These are phyloP conservation scores for Cinara cedri DNA, from an alignment of 2,888 invertebrate genomes.

Conservation along the genomic window DNA sequence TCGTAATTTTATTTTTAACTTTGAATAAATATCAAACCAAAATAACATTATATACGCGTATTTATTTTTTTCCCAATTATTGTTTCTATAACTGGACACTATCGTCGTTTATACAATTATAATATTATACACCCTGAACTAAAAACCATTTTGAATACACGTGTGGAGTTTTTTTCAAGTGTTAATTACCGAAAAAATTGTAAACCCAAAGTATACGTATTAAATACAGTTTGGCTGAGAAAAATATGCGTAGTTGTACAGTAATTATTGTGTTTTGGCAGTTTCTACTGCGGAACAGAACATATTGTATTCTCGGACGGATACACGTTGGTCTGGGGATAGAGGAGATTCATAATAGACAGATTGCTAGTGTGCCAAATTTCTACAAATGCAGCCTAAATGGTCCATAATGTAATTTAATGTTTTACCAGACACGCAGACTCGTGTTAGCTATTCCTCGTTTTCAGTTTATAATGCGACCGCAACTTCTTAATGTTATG, in stretches of 20 bases:
- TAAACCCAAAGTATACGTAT: background rate
- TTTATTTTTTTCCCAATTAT: no score
- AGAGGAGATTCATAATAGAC: conserved; percentile 43
- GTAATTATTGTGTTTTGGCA: conserved; percentile 48
- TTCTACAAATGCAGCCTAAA: conserved; percentile 44
- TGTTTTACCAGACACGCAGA: conserved; percentile 36
- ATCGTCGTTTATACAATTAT: no score
- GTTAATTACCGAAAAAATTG: background rate
- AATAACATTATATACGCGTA: no score
- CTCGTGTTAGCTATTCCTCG: conserved; percentile 30
- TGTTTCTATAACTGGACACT: no score
- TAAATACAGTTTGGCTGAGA: conserved; percentile 22
- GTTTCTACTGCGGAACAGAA: conserved; percentile 40
- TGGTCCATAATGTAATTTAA: conserved; percentile 35
- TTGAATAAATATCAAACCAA: no score
- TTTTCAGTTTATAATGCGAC: conserved; percentile 13
- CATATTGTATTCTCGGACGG: conserved; percentile 46
- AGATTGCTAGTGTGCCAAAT: conserved; percentile 50
- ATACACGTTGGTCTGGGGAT: conserved; percentile 16
- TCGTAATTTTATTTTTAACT: no score
- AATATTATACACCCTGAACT: background rate
- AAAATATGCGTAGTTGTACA: conserved; percentile 15
- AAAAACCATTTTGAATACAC: background rate
- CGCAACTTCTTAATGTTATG: background rate
- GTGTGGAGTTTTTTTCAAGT: background rate